phyloP scores from a whole-genome alignment of 1,140 invertebrate genomes.

The Parapsyche elsis region DNA sequence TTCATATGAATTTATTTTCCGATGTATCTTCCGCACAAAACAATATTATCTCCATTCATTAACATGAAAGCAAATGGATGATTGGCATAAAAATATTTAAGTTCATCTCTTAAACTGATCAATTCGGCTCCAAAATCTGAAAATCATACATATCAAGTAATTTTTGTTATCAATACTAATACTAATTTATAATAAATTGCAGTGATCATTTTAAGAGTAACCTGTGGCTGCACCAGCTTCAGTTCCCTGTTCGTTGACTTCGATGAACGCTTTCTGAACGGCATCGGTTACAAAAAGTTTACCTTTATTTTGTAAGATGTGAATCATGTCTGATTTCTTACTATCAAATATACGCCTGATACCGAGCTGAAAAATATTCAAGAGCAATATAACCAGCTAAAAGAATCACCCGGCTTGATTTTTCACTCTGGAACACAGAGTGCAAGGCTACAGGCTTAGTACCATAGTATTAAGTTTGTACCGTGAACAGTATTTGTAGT shows the following conservation, averaged over 20 bases:
- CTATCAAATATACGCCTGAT: not conserved
- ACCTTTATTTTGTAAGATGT: slow-evolving; percentile 67
- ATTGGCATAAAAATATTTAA: not conserved
- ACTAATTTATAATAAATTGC: not conserved
- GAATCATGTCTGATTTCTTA: slow-evolving; percentile 68
- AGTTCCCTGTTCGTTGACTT: slow-evolving; percentile 80
- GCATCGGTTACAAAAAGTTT: slow-evolving; percentile 66
- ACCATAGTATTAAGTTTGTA: no score
- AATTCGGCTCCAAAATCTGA: not conserved
- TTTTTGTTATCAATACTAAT: not conserved
- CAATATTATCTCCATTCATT: not conserved
- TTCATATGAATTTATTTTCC: not conserved
- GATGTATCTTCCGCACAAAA: not conserved
- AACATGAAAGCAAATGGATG: not conserved
- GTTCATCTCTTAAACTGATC: not conserved
- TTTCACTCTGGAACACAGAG: no score
- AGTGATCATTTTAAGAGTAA: slow-evolving; percentile 55
- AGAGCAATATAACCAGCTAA: no score
- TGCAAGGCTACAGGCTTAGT: no score
- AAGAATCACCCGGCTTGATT: no score
- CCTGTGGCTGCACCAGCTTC: slow-evolving; percentile 81
- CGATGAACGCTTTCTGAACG: slow-evolving; percentile 78
- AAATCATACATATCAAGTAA: not conserved
- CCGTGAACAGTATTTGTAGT: no score
- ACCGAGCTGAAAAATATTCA: not conserved